Base-by-base conservation (phyloP, 2,888 invertebrate genomes). In the Tuta absoluta region DNA sequence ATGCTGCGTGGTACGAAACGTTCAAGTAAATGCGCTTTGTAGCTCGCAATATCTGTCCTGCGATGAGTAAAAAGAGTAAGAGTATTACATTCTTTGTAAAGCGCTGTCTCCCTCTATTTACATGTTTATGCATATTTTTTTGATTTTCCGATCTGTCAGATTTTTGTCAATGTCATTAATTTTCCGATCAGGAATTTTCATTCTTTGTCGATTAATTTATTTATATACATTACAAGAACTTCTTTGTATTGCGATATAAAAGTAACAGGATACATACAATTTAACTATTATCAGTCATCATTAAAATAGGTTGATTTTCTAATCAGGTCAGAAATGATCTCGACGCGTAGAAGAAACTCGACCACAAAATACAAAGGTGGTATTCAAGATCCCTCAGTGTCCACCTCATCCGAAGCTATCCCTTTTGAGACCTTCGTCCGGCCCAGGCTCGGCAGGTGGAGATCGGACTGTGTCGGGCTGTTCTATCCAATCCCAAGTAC, bases 341-440 rank as follows among this genome's bases (percentile, higher is more conserved):
- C 74, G 73, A 74, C 62, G 69, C 66, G 72, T 66, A 76, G 81
- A 75, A 75, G 71, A 73, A 66, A 69, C 69, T 75, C 70, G 72
- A 69, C 63, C 65, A 66, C 58, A 61, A 65, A 67, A 72, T 72
- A 73, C 78, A 81, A 53, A 88, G 87, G 87, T 88, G 85, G 85
- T 74, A 77, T 90, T 74, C 89, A 91, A 86, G 90, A 87, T 74
- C 84, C 86, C 66, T 77, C 79, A 72, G 79, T 91, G 72, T 84
- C 90, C 68, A 89, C 91, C 68, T 86, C 90, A 63, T 80, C 80
- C 73, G 79, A 72, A 21, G 62, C 2, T 66, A 70, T 71, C 61
- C 74, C 73, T 66, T 70, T 71, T 70, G 69, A 67, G 68, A 71
- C 78, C 64, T 76, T 78, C 64, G 83, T 77, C 66, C 74, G 74